These are phyloP conservation scores for Bombus soroeensis DNA, from an alignment of 1,140 invertebrate genomes.

Conservation along the genomic window DNA sequence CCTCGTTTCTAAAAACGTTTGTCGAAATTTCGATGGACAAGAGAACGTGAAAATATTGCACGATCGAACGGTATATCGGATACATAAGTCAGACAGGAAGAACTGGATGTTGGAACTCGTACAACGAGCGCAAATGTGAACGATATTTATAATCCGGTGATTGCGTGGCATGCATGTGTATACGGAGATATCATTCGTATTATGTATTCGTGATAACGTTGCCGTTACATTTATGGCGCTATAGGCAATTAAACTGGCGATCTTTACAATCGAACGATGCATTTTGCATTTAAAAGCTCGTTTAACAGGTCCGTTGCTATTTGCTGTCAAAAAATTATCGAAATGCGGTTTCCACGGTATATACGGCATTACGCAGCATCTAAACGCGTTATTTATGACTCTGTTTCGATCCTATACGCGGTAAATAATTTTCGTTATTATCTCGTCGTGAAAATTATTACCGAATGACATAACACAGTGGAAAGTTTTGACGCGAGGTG, in stretches of 20 bases:
- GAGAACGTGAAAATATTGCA: no score
- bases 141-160: slow-evolving; percentile 35
- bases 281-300: not conserved
- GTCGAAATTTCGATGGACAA: not conserved
- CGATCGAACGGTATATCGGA: not conserved
- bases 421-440: slow-evolving; percentile 23
- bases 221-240: slow-evolving; percentile 37
- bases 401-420: not conserved
- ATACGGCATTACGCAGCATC: not conserved
- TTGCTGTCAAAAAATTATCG: slow-evolving; percentile 20
- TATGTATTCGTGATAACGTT: slow-evolving; percentile 41
- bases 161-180: not conserved
- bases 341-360: not conserved
- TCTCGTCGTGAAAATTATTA: slow-evolving; percentile 7
- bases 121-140: slow-evolving; percentile 2
- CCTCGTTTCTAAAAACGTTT: not conserved
- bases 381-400: not conserved
- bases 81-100: slow-evolving; percentile 3
- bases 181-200: not conserved
- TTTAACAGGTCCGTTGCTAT: not conserved
- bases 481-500: not conserved
- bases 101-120: not conserved
- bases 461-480: not conserved
- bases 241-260: slow-evolving; percentile 37
- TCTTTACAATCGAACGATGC: slow-evolving; percentile 5